Evolutionary conservation across 2,113 vertebrate genomes (phyloP).

Genomic region (Marmota flaviventris): DNA sequence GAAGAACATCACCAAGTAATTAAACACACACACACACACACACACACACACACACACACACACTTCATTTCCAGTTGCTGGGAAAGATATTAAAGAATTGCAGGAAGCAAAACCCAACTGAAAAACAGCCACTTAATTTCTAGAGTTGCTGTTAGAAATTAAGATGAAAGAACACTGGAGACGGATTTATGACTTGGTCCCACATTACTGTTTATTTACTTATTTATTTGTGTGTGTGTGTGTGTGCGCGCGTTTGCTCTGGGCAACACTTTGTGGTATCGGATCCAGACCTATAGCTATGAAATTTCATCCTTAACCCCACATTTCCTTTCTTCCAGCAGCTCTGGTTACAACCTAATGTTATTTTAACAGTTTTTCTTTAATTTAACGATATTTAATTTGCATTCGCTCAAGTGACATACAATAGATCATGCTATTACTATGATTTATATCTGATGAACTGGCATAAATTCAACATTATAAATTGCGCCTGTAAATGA

Average conservation of each 20-base stretch:
- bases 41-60: not conserved
- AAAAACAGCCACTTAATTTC: constrained; percentile 65
- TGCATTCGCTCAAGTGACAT: constrained; percentile 91
- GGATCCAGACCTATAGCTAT: constrained; percentile 52
- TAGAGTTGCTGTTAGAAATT: constrained; percentile 67
- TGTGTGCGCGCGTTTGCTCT: not conserved
- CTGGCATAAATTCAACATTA: constrained; percentile 93
- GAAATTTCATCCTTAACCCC: constrained; percentile 70
- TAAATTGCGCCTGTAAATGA: constrained; percentile 92
- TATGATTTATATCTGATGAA: constrained; percentile 92
- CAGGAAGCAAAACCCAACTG: constrained; percentile 18
- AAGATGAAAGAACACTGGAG: constrained; percentile 51
- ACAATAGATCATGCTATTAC: constrained; percentile 93
- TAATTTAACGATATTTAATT: constrained; percentile 91
- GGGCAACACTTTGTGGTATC: not conserved
- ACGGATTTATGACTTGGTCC: constrained; percentile 68
- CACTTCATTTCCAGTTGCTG: constrained; percentile 57
- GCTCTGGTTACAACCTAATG: constrained; percentile 84
- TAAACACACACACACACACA: constrained; percentile 38
- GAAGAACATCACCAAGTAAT: constrained; percentile 32
- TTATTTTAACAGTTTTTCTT: constrained; percentile 90
- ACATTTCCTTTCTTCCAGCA: constrained; percentile 75
- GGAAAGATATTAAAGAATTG: constrained; percentile 54
- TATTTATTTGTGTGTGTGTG: constrained; percentile 16
- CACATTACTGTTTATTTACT: constrained; percentile 64